Conservation (phyloP, 2,888 invertebrate genomes). For the Galeopsomyia nigrocyanea region DNA sequence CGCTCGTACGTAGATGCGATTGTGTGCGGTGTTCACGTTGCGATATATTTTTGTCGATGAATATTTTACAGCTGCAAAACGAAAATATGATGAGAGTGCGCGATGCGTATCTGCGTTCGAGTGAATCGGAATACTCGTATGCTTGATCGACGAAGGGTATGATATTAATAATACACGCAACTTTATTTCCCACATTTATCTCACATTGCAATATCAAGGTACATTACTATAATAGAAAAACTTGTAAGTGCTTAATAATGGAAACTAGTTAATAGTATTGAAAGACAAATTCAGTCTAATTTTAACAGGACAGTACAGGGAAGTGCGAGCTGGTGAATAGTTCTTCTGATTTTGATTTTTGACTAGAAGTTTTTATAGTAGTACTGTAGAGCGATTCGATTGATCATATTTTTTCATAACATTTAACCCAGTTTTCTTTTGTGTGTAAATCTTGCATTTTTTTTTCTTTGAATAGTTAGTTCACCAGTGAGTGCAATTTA, state of each 20-base stretch:
- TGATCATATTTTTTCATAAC: no score
- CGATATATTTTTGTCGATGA: slow-evolving; percentile 5
- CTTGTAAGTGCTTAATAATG: slow-evolving; percentile 45
- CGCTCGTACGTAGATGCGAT: background rate
- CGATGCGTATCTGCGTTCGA: background rate
- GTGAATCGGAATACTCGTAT: background rate
- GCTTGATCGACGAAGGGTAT: slow-evolving; percentile 11
- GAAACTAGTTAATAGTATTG: slow-evolving; percentile 28
- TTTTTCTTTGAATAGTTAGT: slow-evolving; percentile 10
- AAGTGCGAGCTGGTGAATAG: slow-evolving; percentile 41
- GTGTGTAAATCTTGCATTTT: background rate
- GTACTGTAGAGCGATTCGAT: no score
- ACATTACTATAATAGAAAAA: slow-evolving; percentile 38
- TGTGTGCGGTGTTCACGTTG: background rate
- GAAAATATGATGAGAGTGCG: background rate
- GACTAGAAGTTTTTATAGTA: background rate
- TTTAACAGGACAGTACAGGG: slow-evolving; percentile 47
- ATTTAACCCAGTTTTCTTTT: background rate
- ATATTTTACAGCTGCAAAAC: slow-evolving; percentile 3
- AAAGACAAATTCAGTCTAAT: slow-evolving; percentile 31
- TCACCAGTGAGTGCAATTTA: slow-evolving; percentile 37
- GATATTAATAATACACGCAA: background rate
- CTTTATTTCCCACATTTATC: slow-evolving; percentile 33
- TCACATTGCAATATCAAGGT: slow-evolving; percentile 39
- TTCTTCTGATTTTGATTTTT: background rate